Percentiles rank a stretch among this genome's conserved stretches.
Evolutionary conservation across 2,888 invertebrate genomes (phyloP).

Genomic region (Dusona sp.): DNA sequence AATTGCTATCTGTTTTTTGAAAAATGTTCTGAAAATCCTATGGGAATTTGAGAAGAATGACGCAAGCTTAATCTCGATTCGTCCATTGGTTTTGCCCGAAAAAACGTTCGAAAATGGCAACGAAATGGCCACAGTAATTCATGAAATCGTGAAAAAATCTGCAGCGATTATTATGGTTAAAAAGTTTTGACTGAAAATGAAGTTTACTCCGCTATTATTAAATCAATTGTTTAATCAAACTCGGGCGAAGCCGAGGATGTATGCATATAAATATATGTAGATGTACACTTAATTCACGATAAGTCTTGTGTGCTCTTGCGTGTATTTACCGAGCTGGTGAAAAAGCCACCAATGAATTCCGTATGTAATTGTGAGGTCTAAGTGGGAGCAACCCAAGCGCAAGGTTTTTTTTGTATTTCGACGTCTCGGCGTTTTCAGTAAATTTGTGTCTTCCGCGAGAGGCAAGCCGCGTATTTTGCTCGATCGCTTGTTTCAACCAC

Average conservation of each 20-base stretch:
- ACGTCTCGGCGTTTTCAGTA: conserved; percentile 76
- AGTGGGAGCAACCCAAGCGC: conserved; percentile 77
- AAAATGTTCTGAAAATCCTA: not conserved
- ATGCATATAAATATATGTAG: not conserved
- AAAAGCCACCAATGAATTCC: conserved; percentile 47
- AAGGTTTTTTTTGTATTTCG: conserved; percentile 69
- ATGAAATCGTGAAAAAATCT: not conserved
- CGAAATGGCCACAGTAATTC: not conserved
- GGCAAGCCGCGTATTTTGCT: conserved; percentile 14
- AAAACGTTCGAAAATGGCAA: not conserved
- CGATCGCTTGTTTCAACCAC: conserved; percentile 29
- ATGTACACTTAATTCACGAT: conserved; percentile 69
- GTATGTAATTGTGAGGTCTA: conserved; percentile 65
- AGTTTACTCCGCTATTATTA: not conserved
- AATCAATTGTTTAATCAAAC: conserved; percentile 1
- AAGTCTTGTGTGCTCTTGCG: conserved; percentile 54
- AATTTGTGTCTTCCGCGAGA: conserved; percentile 73
- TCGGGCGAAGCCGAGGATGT: not conserved
- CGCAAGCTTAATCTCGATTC: not conserved
- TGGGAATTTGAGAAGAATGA: not conserved
- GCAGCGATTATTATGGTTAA: not conserved
- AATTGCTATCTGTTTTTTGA: not conserved
- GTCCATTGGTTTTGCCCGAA: not conserved
- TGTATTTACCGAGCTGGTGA: conserved; percentile 61
- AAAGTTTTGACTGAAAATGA: not conserved